Conservation (phyloP, 92 coral and sea anemone genomes). For the Parazoanthus swiftii region DNA sequence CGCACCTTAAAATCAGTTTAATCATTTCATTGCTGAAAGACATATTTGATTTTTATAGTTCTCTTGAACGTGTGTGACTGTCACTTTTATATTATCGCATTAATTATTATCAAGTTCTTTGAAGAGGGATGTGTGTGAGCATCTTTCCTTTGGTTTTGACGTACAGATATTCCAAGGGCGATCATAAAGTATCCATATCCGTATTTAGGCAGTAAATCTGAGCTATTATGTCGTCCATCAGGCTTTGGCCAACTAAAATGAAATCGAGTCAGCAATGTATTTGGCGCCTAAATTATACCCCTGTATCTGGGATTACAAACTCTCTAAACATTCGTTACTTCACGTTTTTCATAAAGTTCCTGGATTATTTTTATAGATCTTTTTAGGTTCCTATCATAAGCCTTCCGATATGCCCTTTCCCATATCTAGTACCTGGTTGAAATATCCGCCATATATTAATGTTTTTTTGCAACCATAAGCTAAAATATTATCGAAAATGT, state of each 20-base stretch:
- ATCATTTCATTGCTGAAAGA: neutral
- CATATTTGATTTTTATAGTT: neutral
- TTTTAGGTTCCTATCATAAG: neutral
- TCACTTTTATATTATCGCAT: neutral
- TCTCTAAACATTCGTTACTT: too few relatives aligned
- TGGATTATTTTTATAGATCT: neutral
- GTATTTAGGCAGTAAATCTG: neutral
- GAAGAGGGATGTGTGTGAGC: neutral
- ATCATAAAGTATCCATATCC: neutral
- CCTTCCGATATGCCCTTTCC: neutral
- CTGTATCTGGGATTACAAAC: too few relatives aligned
- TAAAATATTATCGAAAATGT: too few relatives aligned
- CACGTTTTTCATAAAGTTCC: neutral
- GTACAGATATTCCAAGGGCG: neutral
- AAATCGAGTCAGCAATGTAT: neutral
- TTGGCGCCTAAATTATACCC: too few relatives aligned
- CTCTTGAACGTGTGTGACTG: neutral
- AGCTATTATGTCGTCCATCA: neutral
- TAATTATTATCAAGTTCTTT: neutral
- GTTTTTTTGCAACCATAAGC: too few relatives aligned
- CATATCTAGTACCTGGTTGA: too few relatives aligned
- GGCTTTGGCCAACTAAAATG: neutral
- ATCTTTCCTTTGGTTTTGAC: neutral
- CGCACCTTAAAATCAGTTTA: too few relatives aligned
- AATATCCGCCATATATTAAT: too few relatives aligned